Percentiles rank a stretch among this genome's conserved stretches.
Conservation (phyloP, 1,140 invertebrate species). For the Drosophila sturtevanti region DNA sequence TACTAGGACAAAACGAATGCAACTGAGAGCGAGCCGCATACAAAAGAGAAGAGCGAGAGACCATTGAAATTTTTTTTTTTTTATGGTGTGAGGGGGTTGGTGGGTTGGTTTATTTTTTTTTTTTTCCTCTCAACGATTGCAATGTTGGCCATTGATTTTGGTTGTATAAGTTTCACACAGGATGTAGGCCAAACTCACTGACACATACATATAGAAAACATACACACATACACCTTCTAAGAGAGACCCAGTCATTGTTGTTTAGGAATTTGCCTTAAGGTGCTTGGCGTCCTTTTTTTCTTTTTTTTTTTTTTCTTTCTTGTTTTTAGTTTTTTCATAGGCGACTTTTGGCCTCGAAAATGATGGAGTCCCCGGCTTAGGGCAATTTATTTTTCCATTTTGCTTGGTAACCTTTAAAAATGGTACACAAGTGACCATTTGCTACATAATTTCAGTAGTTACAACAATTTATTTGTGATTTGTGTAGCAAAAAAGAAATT, state of each 20-base stretch:
- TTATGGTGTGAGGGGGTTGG: slow-evolving; percentile 8
- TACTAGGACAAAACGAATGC: slow-evolving; percentile 74
- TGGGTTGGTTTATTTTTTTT: slow-evolving; percentile 18
- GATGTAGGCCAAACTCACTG: slow-evolving; percentile 67
- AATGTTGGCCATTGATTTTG: slow-evolving; percentile 75
- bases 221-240: neutral
- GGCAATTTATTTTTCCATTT: slow-evolving; percentile 12
- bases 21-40: slow-evolving; percentile 27
- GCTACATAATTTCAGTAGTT: neutral
- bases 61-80: too few species aligned
- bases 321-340: neutral
- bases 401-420: neutral
- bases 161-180: slow-evolving; percentile 61
- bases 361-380: slow-evolving; percentile 30
- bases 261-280: slow-evolving; percentile 41
- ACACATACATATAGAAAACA: slow-evolving; percentile 6
- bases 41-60: slow-evolving; percentile 4
- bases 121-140: slow-evolving; percentile 51
- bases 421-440: neutral
- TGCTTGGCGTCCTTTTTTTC: slow-evolving; percentile 6
- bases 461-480: neutral
- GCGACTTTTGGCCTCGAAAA: slow-evolving; percentile 42
- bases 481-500: too few species aligned
- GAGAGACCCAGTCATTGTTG: slow-evolving; percentile 26
- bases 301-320: too few species aligned